Evolutionary conservation across 2,113 vertebrate genomes (phyloP).

Genomic region (human (Homo sapiens)): GRCh38 chr1:75572501-75573000

Average conservation of each 20-base stretch:
- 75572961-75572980: no score
- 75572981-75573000: no score
- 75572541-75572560: background rate
- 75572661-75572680: background rate
- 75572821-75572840: background rate
- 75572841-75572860: no score
- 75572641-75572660: background rate
- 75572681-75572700: background rate
- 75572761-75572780: background rate
- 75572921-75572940: no score
- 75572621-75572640: background rate
- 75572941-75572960: no score
- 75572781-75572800: background rate
- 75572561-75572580: background rate
- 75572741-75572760: background rate
- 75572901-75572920: no score
- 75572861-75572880: no score
- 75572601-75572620: background rate
- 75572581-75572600: background rate
- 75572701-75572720: background rate
- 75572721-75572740: background rate
- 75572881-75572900: no score
- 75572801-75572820: background rate
- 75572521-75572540: background rate
- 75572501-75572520: background rate